A percentile compares a stretch with the other conserved stretches of the same genome.
These are phyloP conservation scores for Panthera leo DNA, from an alignment of 2,113 vertebrate species.

Conservation along the genomic window DNA sequence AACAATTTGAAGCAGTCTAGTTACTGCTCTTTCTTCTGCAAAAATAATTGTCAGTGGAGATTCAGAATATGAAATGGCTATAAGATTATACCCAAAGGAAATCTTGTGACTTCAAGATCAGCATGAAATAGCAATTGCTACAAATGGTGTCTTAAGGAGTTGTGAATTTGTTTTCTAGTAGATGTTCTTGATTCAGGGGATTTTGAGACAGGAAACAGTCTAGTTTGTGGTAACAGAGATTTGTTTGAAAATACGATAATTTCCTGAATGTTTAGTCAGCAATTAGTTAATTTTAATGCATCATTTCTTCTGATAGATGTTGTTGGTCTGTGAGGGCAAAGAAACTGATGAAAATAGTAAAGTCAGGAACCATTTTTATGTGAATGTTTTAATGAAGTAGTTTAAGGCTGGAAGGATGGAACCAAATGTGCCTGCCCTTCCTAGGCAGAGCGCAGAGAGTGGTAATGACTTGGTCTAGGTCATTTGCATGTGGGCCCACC, in stretches of 20 bases:
- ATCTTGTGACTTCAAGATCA: not conserved
- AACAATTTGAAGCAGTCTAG: not conserved
- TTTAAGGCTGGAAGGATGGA: not conserved
- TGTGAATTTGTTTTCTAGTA: constrained; percentile 31
- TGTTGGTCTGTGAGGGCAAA: not conserved
- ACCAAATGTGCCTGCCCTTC: too few relatives aligned
- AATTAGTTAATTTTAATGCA: not conserved
- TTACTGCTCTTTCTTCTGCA: not conserved
- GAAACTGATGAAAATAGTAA: not conserved
- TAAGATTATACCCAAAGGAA: constrained; percentile 31
- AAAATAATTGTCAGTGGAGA: not conserved
- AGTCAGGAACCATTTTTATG: not conserved
- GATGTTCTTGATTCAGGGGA: not conserved
- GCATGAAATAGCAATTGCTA: not conserved
- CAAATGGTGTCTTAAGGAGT: not conserved
- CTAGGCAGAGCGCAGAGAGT: too few relatives aligned
- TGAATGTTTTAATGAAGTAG: not conserved
- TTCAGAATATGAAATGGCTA: not conserved
- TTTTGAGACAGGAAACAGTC: not conserved
- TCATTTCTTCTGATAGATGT: not conserved
- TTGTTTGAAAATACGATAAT: not conserved
- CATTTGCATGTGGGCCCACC: not conserved
- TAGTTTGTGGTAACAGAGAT: not conserved
- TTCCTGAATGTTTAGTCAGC: not conserved
- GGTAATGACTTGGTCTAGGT: not conserved